Evolutionary conservation across 2,113 vertebrate species (phyloP).

Genomic region (Triplophysa siluroides): DNA sequence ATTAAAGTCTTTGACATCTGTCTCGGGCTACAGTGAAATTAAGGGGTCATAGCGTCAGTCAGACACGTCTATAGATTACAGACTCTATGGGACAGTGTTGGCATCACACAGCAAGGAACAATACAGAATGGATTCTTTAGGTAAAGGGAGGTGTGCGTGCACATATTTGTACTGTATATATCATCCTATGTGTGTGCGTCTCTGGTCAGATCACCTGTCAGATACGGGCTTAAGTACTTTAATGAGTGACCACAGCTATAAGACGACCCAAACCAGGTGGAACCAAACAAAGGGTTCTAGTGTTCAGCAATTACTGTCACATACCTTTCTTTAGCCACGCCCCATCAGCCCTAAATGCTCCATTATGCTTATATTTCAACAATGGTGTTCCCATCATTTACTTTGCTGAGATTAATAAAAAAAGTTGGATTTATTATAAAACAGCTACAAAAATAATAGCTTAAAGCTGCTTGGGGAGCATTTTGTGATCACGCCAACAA

Average conservation of each 20-base stretch:
- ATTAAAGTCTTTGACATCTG: conserved; percentile 25
- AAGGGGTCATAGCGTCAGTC: not conserved
- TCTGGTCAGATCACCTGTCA: not conserved
- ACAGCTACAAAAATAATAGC: conserved; percentile 7
- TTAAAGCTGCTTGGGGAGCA: not conserved
- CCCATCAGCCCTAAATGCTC: conserved; percentile 12
- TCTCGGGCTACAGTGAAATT: not conserved
- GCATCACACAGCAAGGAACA: not conserved
- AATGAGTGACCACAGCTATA: conserved; percentile 51
- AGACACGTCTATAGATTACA: not conserved
- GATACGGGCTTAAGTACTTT: conserved; percentile 50
- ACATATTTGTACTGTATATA: conserved; percentile 5
- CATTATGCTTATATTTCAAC: not conserved
- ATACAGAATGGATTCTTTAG: not conserved
- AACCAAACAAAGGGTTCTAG: conserved; percentile 52
- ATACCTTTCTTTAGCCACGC: conserved; percentile 19
- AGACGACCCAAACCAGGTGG: conserved; percentile 52
- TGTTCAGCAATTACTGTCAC: conserved; percentile 43
- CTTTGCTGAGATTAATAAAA: not conserved
- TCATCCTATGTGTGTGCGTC: conserved; percentile 23
- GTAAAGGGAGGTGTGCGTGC: not conserved
- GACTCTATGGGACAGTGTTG: not conserved
- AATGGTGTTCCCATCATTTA: conserved; percentile 9
- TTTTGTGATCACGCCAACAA: not conserved
- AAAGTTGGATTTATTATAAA: conserved; percentile 19